These are phyloP conservation scores for Rotaria magnacalcarata DNA, from an alignment of 2,888 invertebrate species.

Conservation along the genomic window DNA sequence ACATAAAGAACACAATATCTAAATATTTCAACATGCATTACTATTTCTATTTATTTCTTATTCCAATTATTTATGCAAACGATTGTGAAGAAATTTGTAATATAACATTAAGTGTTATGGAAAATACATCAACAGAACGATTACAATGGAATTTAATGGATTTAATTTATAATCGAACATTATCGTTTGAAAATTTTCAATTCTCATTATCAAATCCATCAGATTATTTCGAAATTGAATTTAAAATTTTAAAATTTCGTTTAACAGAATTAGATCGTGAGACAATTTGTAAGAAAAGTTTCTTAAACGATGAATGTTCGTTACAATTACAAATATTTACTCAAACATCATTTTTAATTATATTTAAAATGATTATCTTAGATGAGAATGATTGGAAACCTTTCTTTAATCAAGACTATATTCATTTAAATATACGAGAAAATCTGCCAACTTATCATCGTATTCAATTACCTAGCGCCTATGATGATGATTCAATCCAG, in stretches of 20 bases:
- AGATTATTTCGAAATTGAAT: neutral
- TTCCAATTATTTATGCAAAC: neutral
- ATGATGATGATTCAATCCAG: neutral
- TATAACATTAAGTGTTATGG: neutral
- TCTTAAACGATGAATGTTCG: neutral
- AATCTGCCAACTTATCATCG: neutral
- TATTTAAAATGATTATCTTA: conserved; percentile 24
- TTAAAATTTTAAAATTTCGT: neutral
- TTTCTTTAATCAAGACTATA: neutral
- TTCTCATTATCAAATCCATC: conserved; percentile 29
- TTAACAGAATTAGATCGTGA: neutral
- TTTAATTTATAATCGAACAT: neutral
- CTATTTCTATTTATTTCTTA: neutral
- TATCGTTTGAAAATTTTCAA: neutral
- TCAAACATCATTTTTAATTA: conserved; percentile 28
- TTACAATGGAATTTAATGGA: conserved; percentile 17
- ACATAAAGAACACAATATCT: neutral
- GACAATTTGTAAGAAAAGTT: neutral
- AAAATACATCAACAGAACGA: neutral
- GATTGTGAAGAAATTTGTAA: conserved; percentile 27
- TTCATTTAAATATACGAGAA: conserved; percentile 1
- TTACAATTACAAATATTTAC: conserved; percentile 29
- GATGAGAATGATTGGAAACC: conserved; percentile 20
- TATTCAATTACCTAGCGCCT: neutral
- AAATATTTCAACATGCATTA: neutral